phyloP scores from a whole-genome alignment of 1,140 invertebrate genomes.

The Calliopsis andreniformis region DNA sequence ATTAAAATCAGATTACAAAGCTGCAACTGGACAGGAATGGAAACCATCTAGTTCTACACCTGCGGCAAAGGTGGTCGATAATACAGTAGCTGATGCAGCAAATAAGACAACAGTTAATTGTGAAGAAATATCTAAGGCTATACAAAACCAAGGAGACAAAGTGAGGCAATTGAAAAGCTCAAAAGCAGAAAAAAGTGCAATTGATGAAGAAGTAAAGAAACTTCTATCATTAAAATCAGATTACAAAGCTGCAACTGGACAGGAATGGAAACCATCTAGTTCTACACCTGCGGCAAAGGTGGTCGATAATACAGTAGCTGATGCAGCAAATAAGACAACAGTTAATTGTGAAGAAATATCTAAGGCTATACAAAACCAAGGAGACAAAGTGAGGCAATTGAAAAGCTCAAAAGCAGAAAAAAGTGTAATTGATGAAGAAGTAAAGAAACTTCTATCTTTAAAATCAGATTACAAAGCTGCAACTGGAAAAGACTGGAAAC shows the following conservation, averaged over 20 bases:
- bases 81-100: not conserved
- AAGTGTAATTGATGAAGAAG: constrained; percentile 46
- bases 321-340: constrained; percentile 16
- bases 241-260: constrained; percentile 85
- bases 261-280: constrained; percentile 84
- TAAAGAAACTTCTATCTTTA: constrained; percentile 84
- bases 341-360: constrained; percentile 63
- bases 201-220: constrained; percentile 86
- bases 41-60: constrained; percentile 79
- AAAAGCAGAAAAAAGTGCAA: constrained; percentile 77
- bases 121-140: constrained; percentile 10
- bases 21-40: constrained; percentile 85
- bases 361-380: constrained; percentile 65
- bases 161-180: constrained; percentile 87
- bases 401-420: constrained; percentile 80
- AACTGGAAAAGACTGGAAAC: constrained; percentile 73
- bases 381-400: constrained; percentile 68
- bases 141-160: constrained; percentile 84
- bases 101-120: constrained; percentile 33
- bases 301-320: not conserved
- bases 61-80: not conserved
- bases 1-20: constrained; percentile 89
- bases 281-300: not conserved
- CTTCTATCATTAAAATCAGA: constrained; percentile 87
- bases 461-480: constrained; percentile 90